phyloP scores from a whole-genome alignment of 1,140 invertebrate genomes.

The Sitophilus oryzae region DNA sequence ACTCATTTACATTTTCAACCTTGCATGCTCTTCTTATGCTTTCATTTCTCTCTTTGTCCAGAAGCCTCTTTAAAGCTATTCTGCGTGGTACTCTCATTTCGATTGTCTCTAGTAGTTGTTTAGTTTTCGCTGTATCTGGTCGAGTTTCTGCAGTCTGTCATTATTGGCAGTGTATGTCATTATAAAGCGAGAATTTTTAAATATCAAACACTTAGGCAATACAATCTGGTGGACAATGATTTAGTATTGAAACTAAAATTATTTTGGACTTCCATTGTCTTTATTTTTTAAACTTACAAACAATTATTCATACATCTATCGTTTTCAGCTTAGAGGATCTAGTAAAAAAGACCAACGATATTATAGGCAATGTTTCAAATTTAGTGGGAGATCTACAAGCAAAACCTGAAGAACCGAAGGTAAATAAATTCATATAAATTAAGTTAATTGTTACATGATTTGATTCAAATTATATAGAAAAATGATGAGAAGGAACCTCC shows the following conservation, averaged over 20 bases:
- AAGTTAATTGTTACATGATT: constrained; percentile 1
- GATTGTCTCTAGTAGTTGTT: too few species aligned
- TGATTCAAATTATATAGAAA: constrained; percentile 1
- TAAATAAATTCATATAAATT: constrained; percentile 3
- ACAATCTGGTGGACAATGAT: not conserved
- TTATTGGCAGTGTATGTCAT: too few species aligned
- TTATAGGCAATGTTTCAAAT: constrained; percentile 18
- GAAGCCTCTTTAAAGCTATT: too few species aligned
- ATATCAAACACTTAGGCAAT: not conserved
- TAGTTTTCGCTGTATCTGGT: too few species aligned
- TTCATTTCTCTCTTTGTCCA: too few species aligned
- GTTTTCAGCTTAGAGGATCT: constrained; percentile 20
- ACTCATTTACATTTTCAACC: too few species aligned
- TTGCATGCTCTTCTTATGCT: too few species aligned
- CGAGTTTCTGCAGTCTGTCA: too few species aligned
- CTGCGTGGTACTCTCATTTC: too few species aligned
- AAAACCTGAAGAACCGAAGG: constrained; percentile 14
- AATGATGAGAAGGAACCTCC: constrained; percentile 11
- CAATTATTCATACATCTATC: not conserved
- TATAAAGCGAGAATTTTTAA: constrained; percentile 3
- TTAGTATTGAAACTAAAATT: too few species aligned
- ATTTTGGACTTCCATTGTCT: too few species aligned
- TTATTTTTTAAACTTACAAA: not conserved
- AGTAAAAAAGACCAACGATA: constrained; percentile 23
- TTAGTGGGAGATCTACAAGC: constrained; percentile 14